A percentile compares a stretch with the other conserved stretches of the same genome.
phyloP scores from a whole-genome alignment of 1,140 invertebrate species.

The Philotrypesis tridentata region DNA sequence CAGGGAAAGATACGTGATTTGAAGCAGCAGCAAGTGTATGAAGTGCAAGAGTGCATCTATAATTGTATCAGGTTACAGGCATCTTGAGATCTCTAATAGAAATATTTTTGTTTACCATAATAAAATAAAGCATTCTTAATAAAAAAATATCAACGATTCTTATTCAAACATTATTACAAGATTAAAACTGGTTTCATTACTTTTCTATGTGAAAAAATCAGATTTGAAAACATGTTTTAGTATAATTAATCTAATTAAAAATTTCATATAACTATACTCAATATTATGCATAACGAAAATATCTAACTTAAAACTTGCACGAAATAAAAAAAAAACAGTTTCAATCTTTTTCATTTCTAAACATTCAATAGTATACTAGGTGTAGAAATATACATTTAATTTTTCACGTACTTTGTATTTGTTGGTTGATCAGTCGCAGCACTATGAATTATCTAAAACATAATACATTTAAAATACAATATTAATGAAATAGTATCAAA shows the following conservation, averaged over 20 bases:
- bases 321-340: background rate
- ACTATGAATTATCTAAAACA: constrained; percentile 72
- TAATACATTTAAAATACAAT: constrained; percentile 43
- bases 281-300: too few relatives aligned
- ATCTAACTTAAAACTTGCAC: too few relatives aligned
- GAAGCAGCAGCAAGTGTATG: background rate
- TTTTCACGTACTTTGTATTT: constrained; percentile 62
- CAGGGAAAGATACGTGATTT: background rate
- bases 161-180: too few relatives aligned
- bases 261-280: too few relatives aligned
- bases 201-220: too few relatives aligned
- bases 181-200: too few relatives aligned
- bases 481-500: background rate
- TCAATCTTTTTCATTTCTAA: background rate
- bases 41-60: background rate
- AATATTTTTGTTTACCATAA: too few relatives aligned
- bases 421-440: constrained; percentile 66
- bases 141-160: background rate
- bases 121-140: background rate
- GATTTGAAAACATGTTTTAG: too few relatives aligned
- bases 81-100: too few relatives aligned
- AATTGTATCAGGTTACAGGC: background rate
- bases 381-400: background rate
- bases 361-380: background rate
- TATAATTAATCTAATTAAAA: too few relatives aligned